phyloP scores from a whole-genome alignment of 2,888 invertebrate species.

The Pachliopta kotzebuea region DNA sequence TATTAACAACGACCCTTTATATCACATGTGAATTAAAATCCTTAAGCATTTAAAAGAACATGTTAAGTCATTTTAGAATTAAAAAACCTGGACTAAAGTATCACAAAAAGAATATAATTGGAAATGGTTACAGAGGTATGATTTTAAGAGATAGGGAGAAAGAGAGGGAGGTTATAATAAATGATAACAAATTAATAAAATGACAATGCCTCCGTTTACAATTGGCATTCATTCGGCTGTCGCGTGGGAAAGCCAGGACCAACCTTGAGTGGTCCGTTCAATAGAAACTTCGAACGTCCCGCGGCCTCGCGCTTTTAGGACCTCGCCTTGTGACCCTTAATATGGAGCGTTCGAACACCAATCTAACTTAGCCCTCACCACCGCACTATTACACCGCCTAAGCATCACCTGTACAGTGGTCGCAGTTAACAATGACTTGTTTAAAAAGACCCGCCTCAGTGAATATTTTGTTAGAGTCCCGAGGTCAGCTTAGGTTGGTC shows the following conservation, averaged over 20 bases:
- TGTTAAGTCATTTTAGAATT: no score
- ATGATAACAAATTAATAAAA: neutral
- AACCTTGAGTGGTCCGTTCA: constrained; percentile 33
- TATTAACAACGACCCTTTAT: no score
- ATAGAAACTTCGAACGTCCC: constrained; percentile 28
- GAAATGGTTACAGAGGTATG: no score
- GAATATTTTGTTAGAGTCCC: neutral
- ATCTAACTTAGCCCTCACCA: constrained; percentile 32
- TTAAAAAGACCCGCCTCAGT: constrained; percentile 35
- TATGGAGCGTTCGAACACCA: constrained; percentile 46
- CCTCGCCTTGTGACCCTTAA: constrained; percentile 55
- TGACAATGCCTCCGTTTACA: neutral
- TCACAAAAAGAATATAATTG: no score
- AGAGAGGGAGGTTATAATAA: no score
- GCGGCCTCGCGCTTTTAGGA: constrained; percentile 37
- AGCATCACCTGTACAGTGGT: constrained; percentile 17
- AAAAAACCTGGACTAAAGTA: no score
- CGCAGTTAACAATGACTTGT: constrained; percentile 22
- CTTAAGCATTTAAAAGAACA: no score
- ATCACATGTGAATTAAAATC: no score
- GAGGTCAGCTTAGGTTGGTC: constrained; percentile 32
- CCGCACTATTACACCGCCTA: constrained; percentile 33
- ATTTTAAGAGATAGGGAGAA: no score
- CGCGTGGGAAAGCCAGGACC: constrained; percentile 34
- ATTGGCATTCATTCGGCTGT: constrained; percentile 4